Evolutionary conservation across 2,888 invertebrate genomes (phyloP).

Genomic region (Cheilosia soror): DNA sequence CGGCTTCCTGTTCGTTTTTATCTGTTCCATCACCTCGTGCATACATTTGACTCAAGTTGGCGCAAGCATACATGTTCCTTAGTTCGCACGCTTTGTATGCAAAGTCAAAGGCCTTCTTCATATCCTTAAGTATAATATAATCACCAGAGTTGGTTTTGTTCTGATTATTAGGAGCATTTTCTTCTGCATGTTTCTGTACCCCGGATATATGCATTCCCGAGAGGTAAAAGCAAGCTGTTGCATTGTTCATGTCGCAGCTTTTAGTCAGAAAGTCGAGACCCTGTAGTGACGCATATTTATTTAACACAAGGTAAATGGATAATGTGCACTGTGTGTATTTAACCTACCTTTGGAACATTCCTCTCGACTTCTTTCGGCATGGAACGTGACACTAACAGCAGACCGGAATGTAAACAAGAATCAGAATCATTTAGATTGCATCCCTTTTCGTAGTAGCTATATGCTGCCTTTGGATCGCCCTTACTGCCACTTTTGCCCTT

Average conservation of each 20-base stretch:
- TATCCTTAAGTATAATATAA: constrained; percentile 87
- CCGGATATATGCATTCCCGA: constrained; percentile 92
- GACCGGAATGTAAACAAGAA: constrained; percentile 91
- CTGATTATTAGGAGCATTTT: constrained; percentile 29
- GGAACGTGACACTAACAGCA: constrained; percentile 87
- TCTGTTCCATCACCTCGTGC: constrained; percentile 92
- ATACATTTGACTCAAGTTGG: constrained; percentile 95
- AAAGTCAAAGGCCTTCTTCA: constrained; percentile 91
- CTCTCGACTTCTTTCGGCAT: constrained; percentile 84
- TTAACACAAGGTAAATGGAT: not conserved
- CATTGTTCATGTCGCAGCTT: constrained; percentile 86
- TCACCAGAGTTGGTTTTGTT: constrained; percentile 82
- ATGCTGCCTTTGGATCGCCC: constrained; percentile 86
- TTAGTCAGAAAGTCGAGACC: constrained; percentile 87
- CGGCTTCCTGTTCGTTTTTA: constrained; percentile 88
- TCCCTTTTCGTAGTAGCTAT: constrained; percentile 90
- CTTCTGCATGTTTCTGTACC: constrained; percentile 86
- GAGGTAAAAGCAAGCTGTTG: constrained; percentile 91
- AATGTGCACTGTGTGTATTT: not conserved
- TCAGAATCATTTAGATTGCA: constrained; percentile 89
- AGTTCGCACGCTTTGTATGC: constrained; percentile 92
- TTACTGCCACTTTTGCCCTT: constrained; percentile 85
- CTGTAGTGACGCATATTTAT: constrained; percentile 78
- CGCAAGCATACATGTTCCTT: constrained; percentile 94
- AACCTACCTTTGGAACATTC: constrained; percentile 86